Percentiles rank a stretch among this genome's conserved stretches.
phyloP scores from a whole-genome alignment of 2,888 invertebrate species.

The Rhagophthalmus giganteus region DNA sequence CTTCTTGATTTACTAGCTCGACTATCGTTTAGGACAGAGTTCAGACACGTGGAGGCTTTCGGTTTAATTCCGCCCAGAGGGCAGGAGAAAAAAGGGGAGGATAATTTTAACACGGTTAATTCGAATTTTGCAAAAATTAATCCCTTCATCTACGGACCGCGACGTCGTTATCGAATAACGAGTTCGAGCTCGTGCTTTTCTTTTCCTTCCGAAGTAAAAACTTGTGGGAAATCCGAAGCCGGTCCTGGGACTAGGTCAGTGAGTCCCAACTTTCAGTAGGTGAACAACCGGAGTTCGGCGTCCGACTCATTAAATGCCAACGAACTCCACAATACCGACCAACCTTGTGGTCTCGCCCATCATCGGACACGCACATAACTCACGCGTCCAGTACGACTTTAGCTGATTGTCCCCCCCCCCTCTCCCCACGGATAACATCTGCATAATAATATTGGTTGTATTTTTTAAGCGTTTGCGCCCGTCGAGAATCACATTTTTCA shows the following conservation, averaged over 20 bases:
- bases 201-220: no score
- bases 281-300: slow-evolving; percentile 48
- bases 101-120: slow-evolving; percentile 13
- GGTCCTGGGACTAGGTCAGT: slow-evolving; percentile 40
- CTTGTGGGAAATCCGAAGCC: slow-evolving; percentile 17
- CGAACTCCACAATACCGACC: slow-evolving; percentile 41
- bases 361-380: slow-evolving; percentile 4
- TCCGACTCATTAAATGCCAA: slow-evolving; percentile 47
- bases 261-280: slow-evolving; percentile 51
- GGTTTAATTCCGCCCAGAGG: slow-evolving; percentile 14
- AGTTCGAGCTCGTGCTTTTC: no score
- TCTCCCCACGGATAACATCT: not conserved
- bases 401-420: not conserved
- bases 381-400: not conserved
- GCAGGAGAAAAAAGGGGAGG: slow-evolving; percentile 7
- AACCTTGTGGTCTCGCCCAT: slow-evolving; percentile 17
- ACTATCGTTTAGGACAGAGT: slow-evolving; percentile 17
- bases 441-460: not conserved
- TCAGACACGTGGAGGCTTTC: slow-evolving; percentile 27
- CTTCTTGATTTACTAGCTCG: slow-evolving; percentile 22
- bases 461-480: no score
- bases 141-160: no score
- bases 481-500: not conserved
- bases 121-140: slow-evolving; percentile 2
- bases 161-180: no score